Evolutionary conservation across 2,888 invertebrate species (phyloP), one percentile per base, ranked within the genome.

Genomic region (Watsonalla cultraria): DNA sequence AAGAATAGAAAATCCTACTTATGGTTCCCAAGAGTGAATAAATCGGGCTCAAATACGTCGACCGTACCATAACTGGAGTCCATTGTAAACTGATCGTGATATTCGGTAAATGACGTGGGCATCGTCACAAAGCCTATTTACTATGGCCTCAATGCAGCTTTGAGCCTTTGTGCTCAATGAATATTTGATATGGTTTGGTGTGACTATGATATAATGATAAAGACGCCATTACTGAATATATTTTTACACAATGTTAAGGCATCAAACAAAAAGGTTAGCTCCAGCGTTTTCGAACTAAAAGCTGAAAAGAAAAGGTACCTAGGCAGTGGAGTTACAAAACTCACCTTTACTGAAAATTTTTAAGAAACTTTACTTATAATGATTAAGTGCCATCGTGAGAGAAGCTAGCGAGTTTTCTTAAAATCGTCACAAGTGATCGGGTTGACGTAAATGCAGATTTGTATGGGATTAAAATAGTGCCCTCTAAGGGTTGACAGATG

Each of bases 21-120:
- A 24, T 24, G 24, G 24, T 24, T 24, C 24, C 24, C 1, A 24
- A 24, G 24, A 24, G 24, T 2, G 24, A 15, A 45, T 47, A 9
- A 34, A 14, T 52, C 34, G 6, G 58, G 45, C 24, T 51, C 57
- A 0, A 78, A 71, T 66, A 0, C 55, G 6, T 0, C 6, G 1
- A 57, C 70, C 56, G 0, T 58, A 77, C 66, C 54, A 9, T 1
- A 48, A 84, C 53, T 48, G 46, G 50, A 54, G 65, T 68, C 58
- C 57, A 69, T 71, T 76, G 80, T 74, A 79, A 67, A 74, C 76
- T 78, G 81, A 82, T 84, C 78, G 73, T 67, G 67, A 80, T 76
- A 71, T 76, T 71, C 69, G 71, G 72, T 68, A 77, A 78, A 74
- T 76, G 77, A 73, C 77, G 70, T 68, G 67, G 61, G 65, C 65